Base-by-base conservation (phyloP, 2,797 vertebrate species). In the Ceryle rudis region DNA sequence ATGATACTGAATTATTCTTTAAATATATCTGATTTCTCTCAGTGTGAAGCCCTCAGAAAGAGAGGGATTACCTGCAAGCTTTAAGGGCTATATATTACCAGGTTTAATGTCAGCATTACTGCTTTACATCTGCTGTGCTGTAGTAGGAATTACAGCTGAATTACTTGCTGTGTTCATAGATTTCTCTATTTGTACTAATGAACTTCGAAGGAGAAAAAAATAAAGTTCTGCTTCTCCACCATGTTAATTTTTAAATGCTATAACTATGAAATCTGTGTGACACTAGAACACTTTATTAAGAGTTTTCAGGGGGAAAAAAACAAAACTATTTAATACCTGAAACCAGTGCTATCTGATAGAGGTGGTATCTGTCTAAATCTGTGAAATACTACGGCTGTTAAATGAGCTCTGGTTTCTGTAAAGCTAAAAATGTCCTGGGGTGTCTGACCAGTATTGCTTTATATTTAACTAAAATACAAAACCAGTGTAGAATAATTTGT, bases 381-480 rank as follows among this genome's bases (percentile, higher is more conserved):
- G 25, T 77, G 57, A 71, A 92, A 83, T 71, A 57, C 35, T 46
- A 1, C 46, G 61, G 39, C 62, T 77, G 19, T 81, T 81, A 89
- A 93, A 69, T 70, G 88, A 89, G n/a, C 35, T 91, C 44, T 44
- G 39, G 75, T 90, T 91, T 90, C 73, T 90, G 14, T 81, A 44
- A 79, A 66, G 46, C 15, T 66, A 58, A 70, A 69, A 81, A 58
- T 58, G 21, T 78, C 81, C 62, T 1, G 6, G 69, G 33, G 19
- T 88, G 18, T 69, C 82, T 94, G 73, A 58, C 61, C 11, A 25
- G 21, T 55, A 54, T 58, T 89, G 29, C 37, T 65, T 83, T 81
- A 7, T 69, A n/a, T 89, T 88, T 80, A 82, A 80, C 77, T 89
- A 77, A 95, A 85, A 77, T 74, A 73, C 28, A 91, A 87, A 93